These are phyloP conservation scores for Epiperipatus broadwayi DNA, from an alignment of 2,888 invertebrate genomes.

Conservation along the genomic window DNA sequence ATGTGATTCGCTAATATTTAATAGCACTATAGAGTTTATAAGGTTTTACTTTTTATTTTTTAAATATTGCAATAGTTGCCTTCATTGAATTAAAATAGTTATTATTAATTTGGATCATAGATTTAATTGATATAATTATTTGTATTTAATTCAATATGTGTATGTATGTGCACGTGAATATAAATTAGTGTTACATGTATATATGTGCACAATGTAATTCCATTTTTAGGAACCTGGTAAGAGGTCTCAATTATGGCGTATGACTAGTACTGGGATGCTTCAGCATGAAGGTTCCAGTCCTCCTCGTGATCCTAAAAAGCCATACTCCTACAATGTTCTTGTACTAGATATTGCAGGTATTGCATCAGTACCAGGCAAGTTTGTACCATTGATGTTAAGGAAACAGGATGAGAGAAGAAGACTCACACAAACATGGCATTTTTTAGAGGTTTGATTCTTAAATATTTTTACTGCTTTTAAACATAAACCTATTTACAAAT, in stretches of 20 bases:
- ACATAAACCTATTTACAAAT: too few species aligned
- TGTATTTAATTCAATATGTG: too few species aligned
- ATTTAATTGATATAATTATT: too few species aligned
- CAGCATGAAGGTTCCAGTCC: slow-evolving; percentile 68
- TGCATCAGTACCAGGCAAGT: slow-evolving; percentile 61
- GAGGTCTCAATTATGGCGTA: slow-evolving; percentile 76
- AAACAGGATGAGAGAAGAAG: slow-evolving; percentile 61
- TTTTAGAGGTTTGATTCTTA: too few species aligned
- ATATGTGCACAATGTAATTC: neutral
- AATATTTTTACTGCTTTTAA: too few species aligned
- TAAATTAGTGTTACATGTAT: slow-evolving; percentile 6
- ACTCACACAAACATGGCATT: slow-evolving; percentile 81
- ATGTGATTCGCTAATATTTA: too few species aligned
- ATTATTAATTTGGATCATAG: too few species aligned
- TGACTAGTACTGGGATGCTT: slow-evolving; percentile 67
- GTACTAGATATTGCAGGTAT: slow-evolving; percentile 76
- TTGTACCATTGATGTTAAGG: slow-evolving; percentile 53
- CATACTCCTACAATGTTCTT: slow-evolving; percentile 23
- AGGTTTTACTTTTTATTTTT: too few species aligned
- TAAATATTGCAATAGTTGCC: too few species aligned
- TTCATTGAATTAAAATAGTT: too few species aligned
- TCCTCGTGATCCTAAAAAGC: slow-evolving; percentile 30
- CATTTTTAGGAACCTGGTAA: slow-evolving; percentile 20
- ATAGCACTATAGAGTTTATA: too few species aligned
- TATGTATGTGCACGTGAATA: slow-evolving; percentile 7